phyloP scores from a whole-genome alignment of 2,113 vertebrate genomes.

The Pachypanchax playfairii region DNA sequence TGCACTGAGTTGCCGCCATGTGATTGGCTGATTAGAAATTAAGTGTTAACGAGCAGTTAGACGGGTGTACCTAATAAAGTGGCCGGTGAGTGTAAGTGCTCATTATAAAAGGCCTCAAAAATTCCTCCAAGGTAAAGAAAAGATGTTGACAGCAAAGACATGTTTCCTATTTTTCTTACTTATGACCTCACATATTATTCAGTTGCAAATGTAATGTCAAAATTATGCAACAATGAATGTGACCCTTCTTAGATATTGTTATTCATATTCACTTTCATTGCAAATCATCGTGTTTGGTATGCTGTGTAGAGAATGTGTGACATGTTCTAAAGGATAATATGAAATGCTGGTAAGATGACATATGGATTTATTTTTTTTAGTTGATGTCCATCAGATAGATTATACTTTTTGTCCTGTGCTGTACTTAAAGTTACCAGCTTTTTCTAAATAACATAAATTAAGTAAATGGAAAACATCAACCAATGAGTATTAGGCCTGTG shows the following conservation, averaged over 20 bases:
- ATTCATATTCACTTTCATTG: background rate
- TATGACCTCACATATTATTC: background rate
- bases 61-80: too few species aligned
- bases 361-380: background rate
- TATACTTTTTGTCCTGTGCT: background rate
- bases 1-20: too few species aligned
- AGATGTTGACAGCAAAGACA: background rate
- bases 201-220: slow-evolving; percentile 11
- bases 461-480: too few species aligned
- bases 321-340: background rate
- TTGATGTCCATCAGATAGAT: background rate
- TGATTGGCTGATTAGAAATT: too few species aligned
- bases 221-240: background rate
- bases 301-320: background rate
- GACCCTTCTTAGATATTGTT: background rate
- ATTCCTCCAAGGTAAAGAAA: background rate
- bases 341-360: background rate
- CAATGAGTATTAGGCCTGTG: too few species aligned
- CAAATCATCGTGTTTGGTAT: background rate
- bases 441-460: too few species aligned
- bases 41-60: too few species aligned
- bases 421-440: background rate
- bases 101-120: background rate
- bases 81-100: too few species aligned
- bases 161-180: background rate